A percentile compares a stretch with the other conserved stretches of the same genome.
Evolutionary conservation across 1,140 invertebrate species (phyloP).

Genomic region (Pachyrhynchus sulphureomaculatus): DNA sequence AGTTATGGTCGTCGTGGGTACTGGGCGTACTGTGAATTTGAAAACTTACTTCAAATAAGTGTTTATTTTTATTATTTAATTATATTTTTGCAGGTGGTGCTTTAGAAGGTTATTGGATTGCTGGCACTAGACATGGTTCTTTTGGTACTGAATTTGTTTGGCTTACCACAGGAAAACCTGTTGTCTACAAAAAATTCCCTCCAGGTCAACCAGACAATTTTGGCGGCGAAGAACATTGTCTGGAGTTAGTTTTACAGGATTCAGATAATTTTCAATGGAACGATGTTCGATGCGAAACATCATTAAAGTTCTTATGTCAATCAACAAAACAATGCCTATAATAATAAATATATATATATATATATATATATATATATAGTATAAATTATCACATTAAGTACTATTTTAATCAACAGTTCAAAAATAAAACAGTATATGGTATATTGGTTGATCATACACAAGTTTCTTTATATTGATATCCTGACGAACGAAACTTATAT

Average conservation of each 20-base stretch:
- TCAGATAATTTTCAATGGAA: conserved; percentile 1
- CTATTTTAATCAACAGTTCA: no score
- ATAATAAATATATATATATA: no score
- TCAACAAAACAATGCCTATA: not conserved
- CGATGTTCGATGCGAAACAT: not conserved
- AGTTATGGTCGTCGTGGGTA: no score
- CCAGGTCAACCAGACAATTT: conserved; percentile 24
- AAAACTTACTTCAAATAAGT: no score
- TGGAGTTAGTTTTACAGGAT: not conserved
- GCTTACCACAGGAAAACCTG: conserved; percentile 19
- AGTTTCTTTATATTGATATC: no score
- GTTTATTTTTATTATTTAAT: no score
- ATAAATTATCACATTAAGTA: no score
- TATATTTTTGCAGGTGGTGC: not conserved
- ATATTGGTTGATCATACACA: no score
- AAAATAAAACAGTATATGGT: no score
- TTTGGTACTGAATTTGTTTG: conserved; percentile 9
- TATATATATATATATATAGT: no score
- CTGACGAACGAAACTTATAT: no score
- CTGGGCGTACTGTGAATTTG: no score
- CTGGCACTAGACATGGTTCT: not conserved
- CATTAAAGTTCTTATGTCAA: conserved; percentile 5
- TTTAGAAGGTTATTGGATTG: not conserved
- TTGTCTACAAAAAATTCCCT: conserved; percentile 19
- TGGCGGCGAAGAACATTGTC: conserved; percentile 10